Evolutionary conservation across 2,797 vertebrate species (phyloP).

Genomic region (Gephyroberyx darwinii): DNA sequence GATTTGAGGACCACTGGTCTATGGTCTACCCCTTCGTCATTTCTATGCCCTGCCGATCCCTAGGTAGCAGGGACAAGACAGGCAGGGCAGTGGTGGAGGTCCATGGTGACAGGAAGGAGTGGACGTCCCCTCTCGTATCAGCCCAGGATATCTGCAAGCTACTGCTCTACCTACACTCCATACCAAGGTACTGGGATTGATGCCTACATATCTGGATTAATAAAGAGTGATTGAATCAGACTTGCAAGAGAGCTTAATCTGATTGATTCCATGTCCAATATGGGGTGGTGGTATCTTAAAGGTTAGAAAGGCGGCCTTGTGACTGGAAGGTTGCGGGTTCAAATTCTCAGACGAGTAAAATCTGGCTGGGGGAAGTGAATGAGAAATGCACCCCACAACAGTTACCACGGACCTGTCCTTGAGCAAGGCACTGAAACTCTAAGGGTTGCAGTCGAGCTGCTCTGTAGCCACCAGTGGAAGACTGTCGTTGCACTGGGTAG

Average conservation of each 20-base stretch:
- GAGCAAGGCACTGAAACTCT: too few species aligned
- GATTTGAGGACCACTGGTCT: too few species aligned
- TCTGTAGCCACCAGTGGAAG: too few species aligned
- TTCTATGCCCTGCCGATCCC: constrained; percentile 2
- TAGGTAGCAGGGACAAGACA: constrained; percentile 89
- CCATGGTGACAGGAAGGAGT: constrained; percentile 78
- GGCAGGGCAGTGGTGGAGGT: constrained; percentile 90
- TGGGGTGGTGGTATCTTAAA: neutral
- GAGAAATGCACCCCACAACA: too few species aligned
- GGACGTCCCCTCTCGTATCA: constrained; percentile 81
- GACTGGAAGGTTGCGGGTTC: too few species aligned
- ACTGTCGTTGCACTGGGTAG: too few species aligned
- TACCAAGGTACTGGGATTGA: constrained; percentile 84
- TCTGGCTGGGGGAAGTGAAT: too few species aligned
- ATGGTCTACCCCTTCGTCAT: neutral
- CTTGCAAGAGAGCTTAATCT: neutral
- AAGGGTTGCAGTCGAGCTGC: too few species aligned
- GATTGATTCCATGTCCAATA: neutral
- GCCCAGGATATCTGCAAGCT: constrained; percentile 80
- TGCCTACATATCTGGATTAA: neutral
- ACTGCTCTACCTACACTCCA: constrained; percentile 85
- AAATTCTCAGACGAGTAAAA: too few species aligned
- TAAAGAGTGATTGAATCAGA: neutral
- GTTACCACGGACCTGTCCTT: too few species aligned
- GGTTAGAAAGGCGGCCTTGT: too few species aligned